These are phyloP conservation scores for Diprion similis DNA, from an alignment of 1,140 invertebrate genomes.

Conservation along the genomic window DNA sequence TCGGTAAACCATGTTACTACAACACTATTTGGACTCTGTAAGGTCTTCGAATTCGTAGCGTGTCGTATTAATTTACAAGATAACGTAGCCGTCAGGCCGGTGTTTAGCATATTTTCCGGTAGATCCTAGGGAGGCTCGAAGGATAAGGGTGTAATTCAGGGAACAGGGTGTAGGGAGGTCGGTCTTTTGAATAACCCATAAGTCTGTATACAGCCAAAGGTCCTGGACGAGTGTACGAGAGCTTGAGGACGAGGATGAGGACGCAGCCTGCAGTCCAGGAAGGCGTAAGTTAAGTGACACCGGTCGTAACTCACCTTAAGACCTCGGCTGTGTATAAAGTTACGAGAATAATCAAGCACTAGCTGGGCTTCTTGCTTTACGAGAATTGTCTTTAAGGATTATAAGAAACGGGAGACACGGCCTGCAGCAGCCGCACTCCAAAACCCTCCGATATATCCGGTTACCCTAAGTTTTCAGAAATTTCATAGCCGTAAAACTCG, in stretches of 20 bases:
- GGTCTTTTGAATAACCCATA: slow-evolving; percentile 49
- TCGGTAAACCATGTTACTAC: neutral
- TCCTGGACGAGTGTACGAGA: slow-evolving; percentile 18
- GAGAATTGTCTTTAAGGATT: slow-evolving; percentile 4
- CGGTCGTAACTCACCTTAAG: slow-evolving; percentile 38
- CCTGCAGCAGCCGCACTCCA: neutral
- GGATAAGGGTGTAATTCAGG: too few species aligned
- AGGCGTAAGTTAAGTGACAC: slow-evolving; percentile 45
- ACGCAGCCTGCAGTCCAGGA: slow-evolving; percentile 40
- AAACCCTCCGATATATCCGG: neutral
- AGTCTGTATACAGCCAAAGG: slow-evolving; percentile 32
- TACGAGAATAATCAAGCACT: neutral
- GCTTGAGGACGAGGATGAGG: neutral
- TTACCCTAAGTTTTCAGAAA: neutral
- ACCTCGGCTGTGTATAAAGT: neutral
- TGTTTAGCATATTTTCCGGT: slow-evolving; percentile 47
- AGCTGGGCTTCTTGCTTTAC: slow-evolving; percentile 2
- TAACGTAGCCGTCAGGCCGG: slow-evolving; percentile 20
- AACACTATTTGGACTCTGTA: neutral
- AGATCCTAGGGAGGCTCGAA: neutral
- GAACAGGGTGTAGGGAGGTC: neutral
- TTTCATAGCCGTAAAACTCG: neutral
- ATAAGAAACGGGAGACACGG: neutral
- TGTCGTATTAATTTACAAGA: slow-evolving; percentile 4
- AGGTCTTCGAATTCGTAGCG: neutral